phyloP scores from a whole-genome alignment of 2,797 vertebrate genomes.

The Neosalanx taihuensis region DNA sequence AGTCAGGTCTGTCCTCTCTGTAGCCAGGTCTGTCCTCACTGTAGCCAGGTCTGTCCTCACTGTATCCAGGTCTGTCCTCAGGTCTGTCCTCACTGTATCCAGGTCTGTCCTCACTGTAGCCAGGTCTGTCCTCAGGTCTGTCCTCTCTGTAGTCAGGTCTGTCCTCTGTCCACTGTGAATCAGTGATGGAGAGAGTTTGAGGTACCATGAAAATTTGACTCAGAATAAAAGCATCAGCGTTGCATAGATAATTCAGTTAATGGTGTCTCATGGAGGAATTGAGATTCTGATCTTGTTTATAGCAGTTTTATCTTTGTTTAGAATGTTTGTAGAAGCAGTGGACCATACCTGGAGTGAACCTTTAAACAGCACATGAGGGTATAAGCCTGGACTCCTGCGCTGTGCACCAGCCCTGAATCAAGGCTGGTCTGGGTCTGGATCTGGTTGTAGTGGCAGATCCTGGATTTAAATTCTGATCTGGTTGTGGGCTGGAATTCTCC shows the following conservation, averaged over 20 bases:
- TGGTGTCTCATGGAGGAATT: constrained; percentile 28
- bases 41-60: too few species aligned
- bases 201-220: constrained; percentile 9
- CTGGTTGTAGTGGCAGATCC: neutral
- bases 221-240: constrained; percentile 16
- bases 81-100: too few species aligned
- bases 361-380: neutral
- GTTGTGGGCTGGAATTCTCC: neutral
- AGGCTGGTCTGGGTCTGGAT: neutral
- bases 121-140: too few species aligned
- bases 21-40: too few species aligned
- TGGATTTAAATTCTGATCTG: neutral
- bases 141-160: too few species aligned
- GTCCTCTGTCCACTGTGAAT: too few species aligned
- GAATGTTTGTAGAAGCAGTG: constrained; percentile 20
- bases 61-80: too few species aligned
- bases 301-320: constrained; percentile 36
- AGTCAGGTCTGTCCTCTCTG: too few species aligned
- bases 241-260: constrained; percentile 28
- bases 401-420: too few species aligned
- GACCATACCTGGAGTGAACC: constrained; percentile 17
- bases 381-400: neutral
- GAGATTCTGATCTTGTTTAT: constrained; percentile 33
- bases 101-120: too few species aligned
- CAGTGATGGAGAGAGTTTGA: neutral